Evolutionary conservation across 2,797 vertebrate genomes (phyloP), one percentile per base, ranked within the genome.

Genomic region (Halcyon badia): DNA sequence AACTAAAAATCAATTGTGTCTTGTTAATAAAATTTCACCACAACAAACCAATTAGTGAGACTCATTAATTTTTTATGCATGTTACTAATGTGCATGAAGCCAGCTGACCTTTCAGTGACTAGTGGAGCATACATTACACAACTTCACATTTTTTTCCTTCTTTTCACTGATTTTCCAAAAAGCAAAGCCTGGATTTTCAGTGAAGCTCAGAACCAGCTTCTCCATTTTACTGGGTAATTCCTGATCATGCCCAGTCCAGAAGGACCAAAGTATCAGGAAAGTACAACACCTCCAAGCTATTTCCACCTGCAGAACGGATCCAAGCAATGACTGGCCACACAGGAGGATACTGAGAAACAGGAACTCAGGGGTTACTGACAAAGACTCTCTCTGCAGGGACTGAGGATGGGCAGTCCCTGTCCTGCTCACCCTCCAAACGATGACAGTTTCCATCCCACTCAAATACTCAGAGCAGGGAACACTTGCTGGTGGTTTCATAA

Each of bases 31-130:
- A 97, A 97, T 90, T 94, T 89, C 72, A 46, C 81, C 90, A 77
- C 64, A 93, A 96, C 70, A 77, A 96, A 91, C 96, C 95, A 94
- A 76, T 96, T 92, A 97, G 94, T 33, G 62, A 95, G 87, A 88
- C 91, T 71, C 78, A 92, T 90, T 96, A 94, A 93, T 96, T 88
- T 91, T 92, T 94, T 54, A 77, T 86, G 92, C 83, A 31, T 66
- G 31, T 83, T 86, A 73, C 87, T 87, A 73, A 88, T 65, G 91
- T 35, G 82, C 76, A 56, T 3, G 54, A 81, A 93, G 85, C 68
- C 54, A 28, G 33, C 58, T 97, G 97, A 96, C 95, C 95, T 97
- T 83, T 77, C 83, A 24, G 86, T 26, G 83, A 14, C 39, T 62
- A 77, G n/a, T 42, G 75, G 20, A 31, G 33, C 81, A 57, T 26